phyloP scores from a whole-genome alignment of 1,140 invertebrate genomes.

The Nebria ingens region DNA sequence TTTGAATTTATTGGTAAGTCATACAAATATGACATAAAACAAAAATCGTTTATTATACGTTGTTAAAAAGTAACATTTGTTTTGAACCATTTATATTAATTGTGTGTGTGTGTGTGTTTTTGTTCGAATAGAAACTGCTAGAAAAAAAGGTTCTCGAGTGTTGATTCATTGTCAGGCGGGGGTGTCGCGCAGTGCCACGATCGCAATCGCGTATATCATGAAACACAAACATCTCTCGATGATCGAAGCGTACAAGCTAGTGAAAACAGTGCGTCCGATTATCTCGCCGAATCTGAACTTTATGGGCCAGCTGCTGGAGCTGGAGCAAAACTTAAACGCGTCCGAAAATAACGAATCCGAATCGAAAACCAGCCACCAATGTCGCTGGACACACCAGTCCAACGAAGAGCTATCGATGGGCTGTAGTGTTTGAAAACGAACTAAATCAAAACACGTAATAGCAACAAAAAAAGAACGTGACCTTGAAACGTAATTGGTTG shows the following conservation, averaged over 20 bases:
- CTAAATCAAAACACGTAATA: not conserved
- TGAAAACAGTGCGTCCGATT: constrained; percentile 76
- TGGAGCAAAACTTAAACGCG: constrained; percentile 60
- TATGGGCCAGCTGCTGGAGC: constrained; percentile 86
- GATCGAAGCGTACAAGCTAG: constrained; percentile 80
- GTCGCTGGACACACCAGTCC: constrained; percentile 41
- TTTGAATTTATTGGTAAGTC: constrained; percentile 83
- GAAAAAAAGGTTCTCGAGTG: constrained; percentile 64
- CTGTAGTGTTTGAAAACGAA: constrained; percentile 37
- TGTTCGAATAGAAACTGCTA: constrained; percentile 74
- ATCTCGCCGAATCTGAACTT: constrained; percentile 97
- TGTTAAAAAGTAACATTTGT: too few relatives aligned
- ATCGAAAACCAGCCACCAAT: constrained; percentile 36
- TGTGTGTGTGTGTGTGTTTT: constrained; percentile 20
- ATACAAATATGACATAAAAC: constrained; percentile 9
- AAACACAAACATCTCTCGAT: constrained; percentile 76
- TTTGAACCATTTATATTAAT: too few relatives aligned
- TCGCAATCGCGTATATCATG: constrained; percentile 93
- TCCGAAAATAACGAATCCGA: constrained; percentile 27
- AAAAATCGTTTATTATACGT: too few relatives aligned
- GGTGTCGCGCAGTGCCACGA: constrained; percentile 86
- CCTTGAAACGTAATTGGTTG: too few relatives aligned
- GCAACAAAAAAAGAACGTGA: too few relatives aligned
- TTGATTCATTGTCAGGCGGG: constrained; percentile 93
- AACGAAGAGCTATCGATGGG: constrained; percentile 42